These are phyloP conservation scores for Temnopleurus reevesii DNA, from an alignment of 53 echinoderm and acorn worm genomes.

Conservation along the genomic window DNA sequence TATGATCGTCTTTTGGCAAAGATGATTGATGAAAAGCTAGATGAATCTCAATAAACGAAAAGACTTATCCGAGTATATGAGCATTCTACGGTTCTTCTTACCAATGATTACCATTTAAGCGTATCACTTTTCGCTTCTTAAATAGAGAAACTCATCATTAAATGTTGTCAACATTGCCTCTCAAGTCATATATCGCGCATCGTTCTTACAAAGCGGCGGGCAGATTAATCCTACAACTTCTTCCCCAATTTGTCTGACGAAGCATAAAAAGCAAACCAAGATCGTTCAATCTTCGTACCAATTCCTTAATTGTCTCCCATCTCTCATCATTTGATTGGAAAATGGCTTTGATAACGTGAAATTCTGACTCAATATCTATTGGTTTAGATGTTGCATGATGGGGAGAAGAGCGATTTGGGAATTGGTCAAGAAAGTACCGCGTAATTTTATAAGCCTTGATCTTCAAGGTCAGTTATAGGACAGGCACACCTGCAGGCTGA, in stretches of 20 bases:
- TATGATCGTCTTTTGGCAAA: too few relatives aligned
- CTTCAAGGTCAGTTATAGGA: too few relatives aligned
- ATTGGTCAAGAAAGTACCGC: constrained; percentile 4
- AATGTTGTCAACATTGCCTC: background rate
- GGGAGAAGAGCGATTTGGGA: background rate
- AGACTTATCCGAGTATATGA: too few relatives aligned
- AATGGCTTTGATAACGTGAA: background rate
- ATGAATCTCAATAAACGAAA: too few relatives aligned
- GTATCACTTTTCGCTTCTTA: background rate
- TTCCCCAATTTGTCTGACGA: background rate
- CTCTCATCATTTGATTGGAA: constrained; percentile 6
- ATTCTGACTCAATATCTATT: constrained; percentile 16
- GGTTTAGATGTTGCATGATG: background rate
- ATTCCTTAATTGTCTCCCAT: background rate
- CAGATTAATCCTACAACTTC: background rate
- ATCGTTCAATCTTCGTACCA: background rate
- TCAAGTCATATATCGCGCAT: too few relatives aligned
- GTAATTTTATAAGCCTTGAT: constrained; percentile 6
- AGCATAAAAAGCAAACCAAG: background rate
- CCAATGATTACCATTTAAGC: background rate
- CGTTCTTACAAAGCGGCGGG: background rate
- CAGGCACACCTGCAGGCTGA: too few relatives aligned
- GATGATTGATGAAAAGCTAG: too few relatives aligned
- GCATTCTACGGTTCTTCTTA: too few relatives aligned
- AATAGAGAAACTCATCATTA: background rate